Conservation (phyloP, 1,140 invertebrate genomes). For the Ptiloglossa arizonensis region DNA sequence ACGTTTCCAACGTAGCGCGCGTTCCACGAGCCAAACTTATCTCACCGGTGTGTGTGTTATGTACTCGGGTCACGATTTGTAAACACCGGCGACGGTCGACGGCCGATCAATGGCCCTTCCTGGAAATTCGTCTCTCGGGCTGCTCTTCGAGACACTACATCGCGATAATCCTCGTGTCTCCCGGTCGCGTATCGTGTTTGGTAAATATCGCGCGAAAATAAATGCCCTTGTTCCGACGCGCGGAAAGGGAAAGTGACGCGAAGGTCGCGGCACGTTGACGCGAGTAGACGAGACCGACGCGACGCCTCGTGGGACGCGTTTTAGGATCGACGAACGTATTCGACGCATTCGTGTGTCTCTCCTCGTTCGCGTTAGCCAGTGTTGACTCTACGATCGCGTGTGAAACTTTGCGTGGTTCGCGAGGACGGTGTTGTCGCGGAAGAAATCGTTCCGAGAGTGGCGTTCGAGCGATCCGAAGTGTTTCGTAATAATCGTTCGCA, state of each 20-base stretch:
- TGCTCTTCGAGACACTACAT: neutral
- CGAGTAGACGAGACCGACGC: neutral
- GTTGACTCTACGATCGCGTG: neutral
- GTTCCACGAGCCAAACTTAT: neutral
- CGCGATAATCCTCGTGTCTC: neutral
- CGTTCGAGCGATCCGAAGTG: neutral
- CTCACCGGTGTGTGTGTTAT: neutral
- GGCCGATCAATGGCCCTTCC: slow-evolving; percentile 43
- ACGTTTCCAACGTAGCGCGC: neutral
- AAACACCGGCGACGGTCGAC: slow-evolving; percentile 25
- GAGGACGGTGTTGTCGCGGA: neutral
- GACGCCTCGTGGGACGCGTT: neutral
- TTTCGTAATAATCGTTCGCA: neutral
- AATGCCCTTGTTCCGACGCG: neutral
- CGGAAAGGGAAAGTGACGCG: slow-evolving; percentile 30
- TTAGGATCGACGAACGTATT: no score
- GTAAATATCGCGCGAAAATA: slow-evolving; percentile 53
- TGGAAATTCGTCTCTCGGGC: slow-evolving; percentile 14
- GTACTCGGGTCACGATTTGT: slow-evolving; percentile 19
- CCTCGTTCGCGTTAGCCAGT: neutral
- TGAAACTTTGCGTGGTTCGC: neutral
- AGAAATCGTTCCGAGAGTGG: neutral
- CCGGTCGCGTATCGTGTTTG: neutral
- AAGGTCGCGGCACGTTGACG: neutral
- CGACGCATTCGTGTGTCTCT: no score